These are phyloP conservation scores for Malurus elegans DNA, from an alignment of 2,113 vertebrate genomes.

Conservation along the genomic window DNA sequence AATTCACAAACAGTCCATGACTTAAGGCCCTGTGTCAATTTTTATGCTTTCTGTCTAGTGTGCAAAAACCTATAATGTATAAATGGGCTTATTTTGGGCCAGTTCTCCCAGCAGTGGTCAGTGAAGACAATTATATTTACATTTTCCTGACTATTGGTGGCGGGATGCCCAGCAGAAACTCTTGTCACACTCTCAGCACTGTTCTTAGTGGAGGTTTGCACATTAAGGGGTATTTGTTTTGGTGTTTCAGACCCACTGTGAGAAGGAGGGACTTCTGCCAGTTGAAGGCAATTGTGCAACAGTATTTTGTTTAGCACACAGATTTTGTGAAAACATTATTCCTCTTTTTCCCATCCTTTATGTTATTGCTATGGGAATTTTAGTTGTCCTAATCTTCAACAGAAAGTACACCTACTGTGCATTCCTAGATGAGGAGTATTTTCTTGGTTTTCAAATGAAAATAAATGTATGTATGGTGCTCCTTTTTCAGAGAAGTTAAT, in stretches of 20 bases:
- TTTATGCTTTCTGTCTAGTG: not conserved
- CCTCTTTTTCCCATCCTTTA: not conserved
- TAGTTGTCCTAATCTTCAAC: not conserved
- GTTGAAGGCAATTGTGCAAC: not conserved
- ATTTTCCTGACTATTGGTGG: slow-evolving; percentile 9
- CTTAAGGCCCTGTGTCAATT: not conserved
- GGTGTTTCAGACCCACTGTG: not conserved
- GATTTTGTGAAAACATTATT: not conserved
- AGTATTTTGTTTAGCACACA: not conserved
- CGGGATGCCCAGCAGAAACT: slow-evolving; percentile 20
- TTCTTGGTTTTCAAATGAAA: not conserved
- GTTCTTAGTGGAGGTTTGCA: not conserved
- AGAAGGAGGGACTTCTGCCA: not conserved
- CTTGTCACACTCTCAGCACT: not conserved
- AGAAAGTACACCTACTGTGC: not conserved
- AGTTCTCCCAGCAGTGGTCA: not conserved
- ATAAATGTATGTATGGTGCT: not conserved
- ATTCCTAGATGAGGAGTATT: not conserved
- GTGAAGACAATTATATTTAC: slow-evolving; percentile 31
- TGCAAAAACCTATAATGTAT: not conserved
- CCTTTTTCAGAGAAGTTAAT: not conserved
- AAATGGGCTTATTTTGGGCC: not conserved
- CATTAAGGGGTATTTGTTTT: not conserved
- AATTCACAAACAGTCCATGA: not conserved
- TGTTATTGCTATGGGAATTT: not conserved